Percentiles rank a stretch among this genome's conserved stretches.
phyloP scores from a whole-genome alignment of 2,113 vertebrate genomes.

The Cromileptes altivelis region DNA sequence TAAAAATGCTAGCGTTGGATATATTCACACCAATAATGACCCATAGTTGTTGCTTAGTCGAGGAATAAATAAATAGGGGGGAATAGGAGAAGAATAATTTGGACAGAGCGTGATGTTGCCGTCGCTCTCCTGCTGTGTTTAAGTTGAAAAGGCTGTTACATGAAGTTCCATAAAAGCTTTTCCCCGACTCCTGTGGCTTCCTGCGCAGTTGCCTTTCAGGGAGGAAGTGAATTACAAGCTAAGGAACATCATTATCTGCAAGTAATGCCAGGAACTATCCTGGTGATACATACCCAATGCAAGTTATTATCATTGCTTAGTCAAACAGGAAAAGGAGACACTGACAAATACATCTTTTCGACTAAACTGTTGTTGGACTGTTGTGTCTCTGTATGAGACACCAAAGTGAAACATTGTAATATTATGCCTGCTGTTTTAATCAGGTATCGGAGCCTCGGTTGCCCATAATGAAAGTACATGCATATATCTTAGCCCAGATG shows the following conservation, averaged over 20 bases:
- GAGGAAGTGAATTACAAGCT: neutral
- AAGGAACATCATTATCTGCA: neutral
- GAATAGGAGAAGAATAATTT: neutral
- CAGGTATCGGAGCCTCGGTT: neutral
- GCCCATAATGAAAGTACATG: neutral
- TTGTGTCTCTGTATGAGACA: neutral
- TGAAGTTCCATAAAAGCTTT: neutral
- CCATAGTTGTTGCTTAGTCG: neutral
- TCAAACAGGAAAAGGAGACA: constrained; percentile 1
- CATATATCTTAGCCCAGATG: neutral
- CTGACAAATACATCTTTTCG: neutral
- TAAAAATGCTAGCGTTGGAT: neutral
- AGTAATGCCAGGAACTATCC: neutral
- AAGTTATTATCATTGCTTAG: constrained; percentile 1
- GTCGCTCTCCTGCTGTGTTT: constrained; percentile 1
- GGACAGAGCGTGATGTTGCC: neutral
- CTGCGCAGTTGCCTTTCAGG: neutral
- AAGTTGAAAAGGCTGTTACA: neutral
- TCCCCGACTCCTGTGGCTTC: neutral
- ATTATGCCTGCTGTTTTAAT: neutral
- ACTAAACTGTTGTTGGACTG: neutral
- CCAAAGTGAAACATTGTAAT: neutral
- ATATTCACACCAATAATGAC: neutral
- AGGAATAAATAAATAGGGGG: neutral
- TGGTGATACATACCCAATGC: neutral